Base-by-base conservation (phyloP, 2,113 vertebrate species). In the Neodon shergylaensis region DNA sequence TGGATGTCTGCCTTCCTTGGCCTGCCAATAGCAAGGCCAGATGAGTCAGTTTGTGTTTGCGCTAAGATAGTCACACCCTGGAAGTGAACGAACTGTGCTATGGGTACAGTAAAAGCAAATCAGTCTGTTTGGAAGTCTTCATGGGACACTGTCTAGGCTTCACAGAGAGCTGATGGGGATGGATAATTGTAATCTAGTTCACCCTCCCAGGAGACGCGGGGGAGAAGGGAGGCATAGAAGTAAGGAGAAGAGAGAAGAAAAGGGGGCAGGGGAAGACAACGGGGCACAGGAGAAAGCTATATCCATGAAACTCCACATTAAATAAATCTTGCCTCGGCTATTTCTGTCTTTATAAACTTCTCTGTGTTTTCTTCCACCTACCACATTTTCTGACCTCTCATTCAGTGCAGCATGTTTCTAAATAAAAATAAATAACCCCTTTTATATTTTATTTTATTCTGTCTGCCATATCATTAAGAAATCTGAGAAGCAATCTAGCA, bases 341-440 rank as follows among this genome's bases (percentile, higher is more conserved):
- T 21, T 79, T 44, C 58, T 3, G 10, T 78, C 36, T 72, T 90
- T 92, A 54, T 63, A 83, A 78, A 86, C 33, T 70, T 44, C 24
- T 66, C 84, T n/a, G 7, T 1, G 6, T 42, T 94, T 95, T 88
- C 33, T 85, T 88, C 36, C 81, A 88, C 76, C 86, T n/a, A 72
- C 7, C 58, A 6, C 49, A 19, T 28, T 42, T 22, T 91, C 0
- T 93, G 47, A 89, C 9, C 8, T 77, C 72, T 63, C 76, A 63
- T 65, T 90, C n/a, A 16, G 86, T 86, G 73, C 28, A 9, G 2
- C 88, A 91, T n/a, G 6, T 82, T 91, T 68, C 33, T 78, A 52
- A 94, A 61, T 89, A 66, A 95, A 95, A 92, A 44, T 3, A n/a
- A 70, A 72, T 65, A 90, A 42, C 22, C 19, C 58, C 90, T 84